Conservation (phyloP, 2,888 invertebrate genomes). For the Agrochola litura region DNA sequence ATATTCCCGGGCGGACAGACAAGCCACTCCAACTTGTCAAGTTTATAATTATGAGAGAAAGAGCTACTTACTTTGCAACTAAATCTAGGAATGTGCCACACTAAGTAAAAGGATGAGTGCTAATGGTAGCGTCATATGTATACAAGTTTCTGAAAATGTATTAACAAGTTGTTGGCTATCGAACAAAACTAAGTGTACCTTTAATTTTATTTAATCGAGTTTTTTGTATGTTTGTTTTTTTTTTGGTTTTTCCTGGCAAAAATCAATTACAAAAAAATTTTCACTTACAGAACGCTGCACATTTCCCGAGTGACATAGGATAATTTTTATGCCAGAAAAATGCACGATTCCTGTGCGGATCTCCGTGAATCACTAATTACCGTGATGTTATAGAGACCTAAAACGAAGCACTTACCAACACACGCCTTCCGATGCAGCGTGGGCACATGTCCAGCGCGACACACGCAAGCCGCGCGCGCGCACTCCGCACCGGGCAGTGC, state of each 20-base stretch:
- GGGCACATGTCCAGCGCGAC: constrained; percentile 90
- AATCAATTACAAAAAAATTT: neutral
- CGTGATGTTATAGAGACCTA: no score
- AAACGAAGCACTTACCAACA: constrained; percentile 78
- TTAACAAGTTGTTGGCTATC: neutral
- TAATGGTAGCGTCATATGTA: neutral
- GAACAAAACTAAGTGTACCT: neutral
- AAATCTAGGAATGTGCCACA: constrained; percentile 7
- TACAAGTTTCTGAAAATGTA: constrained; percentile 6
- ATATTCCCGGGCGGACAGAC: constrained; percentile 50
- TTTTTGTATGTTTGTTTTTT: neutral
- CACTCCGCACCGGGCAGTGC: constrained; percentile 93
- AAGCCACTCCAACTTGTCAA: constrained; percentile 50
- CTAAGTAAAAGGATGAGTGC: neutral
- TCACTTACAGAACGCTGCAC: neutral
- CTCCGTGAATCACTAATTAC: no score
- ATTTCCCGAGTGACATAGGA: neutral
- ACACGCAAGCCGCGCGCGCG: constrained; percentile 93
- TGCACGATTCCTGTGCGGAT: no score
- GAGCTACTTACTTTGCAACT: constrained; percentile 26
- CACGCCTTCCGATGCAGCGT: constrained; percentile 87
- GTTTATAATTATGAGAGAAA: constrained; percentile 46
- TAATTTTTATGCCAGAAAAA: neutral
- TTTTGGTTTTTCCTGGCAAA: neutral
- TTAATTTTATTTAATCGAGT: neutral